Percentiles rank a stretch among this genome's conserved stretches.
Evolutionary conservation across 2,113 vertebrate species (phyloP).

Genomic region (Odontesthes bonariensis): DNA sequence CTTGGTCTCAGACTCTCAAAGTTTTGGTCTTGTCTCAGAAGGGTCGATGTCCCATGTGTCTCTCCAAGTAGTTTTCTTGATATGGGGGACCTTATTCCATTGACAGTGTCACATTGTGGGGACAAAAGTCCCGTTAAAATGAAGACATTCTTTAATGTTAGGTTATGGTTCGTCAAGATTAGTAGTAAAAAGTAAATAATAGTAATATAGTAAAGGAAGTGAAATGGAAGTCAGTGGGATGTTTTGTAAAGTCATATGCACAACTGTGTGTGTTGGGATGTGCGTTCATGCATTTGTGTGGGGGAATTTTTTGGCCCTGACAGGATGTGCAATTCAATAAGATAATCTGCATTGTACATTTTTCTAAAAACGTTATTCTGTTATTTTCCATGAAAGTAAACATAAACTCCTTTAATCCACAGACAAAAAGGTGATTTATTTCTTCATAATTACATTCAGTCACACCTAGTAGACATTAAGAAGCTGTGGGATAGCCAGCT

Average conservation of each 20-base stretch:
- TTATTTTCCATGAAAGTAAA: slow-evolving; percentile 10
- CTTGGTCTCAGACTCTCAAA: too few relatives aligned
- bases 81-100: too few relatives aligned
- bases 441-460: background rate
- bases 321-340: slow-evolving; percentile 16
- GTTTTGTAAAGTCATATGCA: background rate
- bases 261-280: background rate
- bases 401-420: slow-evolving; percentile 3
- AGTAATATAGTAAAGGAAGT: background rate
- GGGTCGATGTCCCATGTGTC: too few relatives aligned
- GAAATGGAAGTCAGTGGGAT: background rate
- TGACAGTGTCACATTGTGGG: too few relatives aligned
- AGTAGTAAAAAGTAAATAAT: background rate
- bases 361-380: slow-evolving; percentile 17
- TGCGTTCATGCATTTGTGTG: background rate
- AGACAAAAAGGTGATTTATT: slow-evolving; percentile 3
- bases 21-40: too few relatives aligned
- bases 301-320: slow-evolving; percentile 3
- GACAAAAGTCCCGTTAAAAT: too few relatives aligned
- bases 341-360: slow-evolving; percentile 21
- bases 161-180: too few relatives aligned
- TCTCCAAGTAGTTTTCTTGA: too few relatives aligned
- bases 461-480: background rate
- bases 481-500: background rate
- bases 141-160: too few relatives aligned